Evolutionary conservation across 2,888 invertebrate species (phyloP), one percentile per base, ranked within the genome.

Genomic region (Chrysomela aeneicollis): DNA sequence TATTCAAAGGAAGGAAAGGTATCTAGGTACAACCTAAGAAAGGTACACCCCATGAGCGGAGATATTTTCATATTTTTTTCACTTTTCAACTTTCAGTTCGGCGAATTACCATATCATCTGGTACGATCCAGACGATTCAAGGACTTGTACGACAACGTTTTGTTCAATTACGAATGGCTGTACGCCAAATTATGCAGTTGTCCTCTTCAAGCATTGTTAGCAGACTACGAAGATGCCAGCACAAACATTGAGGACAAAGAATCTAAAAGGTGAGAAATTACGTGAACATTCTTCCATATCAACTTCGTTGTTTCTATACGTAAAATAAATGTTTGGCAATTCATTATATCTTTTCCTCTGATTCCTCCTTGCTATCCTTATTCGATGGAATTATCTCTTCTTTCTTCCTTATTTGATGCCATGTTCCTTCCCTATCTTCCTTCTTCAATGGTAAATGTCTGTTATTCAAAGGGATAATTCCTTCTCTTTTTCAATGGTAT

Each of bases 141-240:
- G 59, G 97, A 97, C 81, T 85, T 98, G 15, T 95, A 95, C 78
- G 90, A 92, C 47, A 90, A 96, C 78, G 97, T 98, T 0, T 86
- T 98, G 0, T 99, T 99, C 84, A 98, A 98, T 83, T 98, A 98
- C 81, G 93, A 95, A 77, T 99, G 98, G 96, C 86, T 98, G 0
- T 97, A 97, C 79, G 97, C 98, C 0, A 98, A 98, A 80, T 86
- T 98, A 0, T 93, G 92, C 72, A 95, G 96, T 76, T 98, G 98
- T 80, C 98, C 98, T 0, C 86, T 99, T 12, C 98, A 98, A 82
- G 92, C 96, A 0, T 92, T 98, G 0, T 85, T 98, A 6, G 93
- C 95, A 4, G 98, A 98, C 82, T 98, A 97, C 77, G 98, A 98
- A 82, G 98, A 98, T 79, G 92, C 96, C 0, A 92, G 92, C 66